These are phyloP conservation scores for Vanessa cardui DNA, from an alignment of 2,888 invertebrate species.

Conservation along the genomic window DNA sequence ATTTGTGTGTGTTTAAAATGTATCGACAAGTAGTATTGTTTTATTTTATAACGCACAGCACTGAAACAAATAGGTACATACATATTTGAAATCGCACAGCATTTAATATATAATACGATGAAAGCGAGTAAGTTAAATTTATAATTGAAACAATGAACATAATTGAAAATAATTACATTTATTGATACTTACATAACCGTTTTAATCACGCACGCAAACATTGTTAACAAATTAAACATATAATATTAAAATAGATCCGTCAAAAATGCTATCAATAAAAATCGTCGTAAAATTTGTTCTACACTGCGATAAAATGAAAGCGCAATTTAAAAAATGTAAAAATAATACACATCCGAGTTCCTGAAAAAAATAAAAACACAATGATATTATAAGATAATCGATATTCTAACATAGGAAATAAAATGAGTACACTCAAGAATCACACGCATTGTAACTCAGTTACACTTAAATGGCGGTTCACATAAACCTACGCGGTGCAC, in stretches of 20 bases:
- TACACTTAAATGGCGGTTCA: slow-evolving; percentile 39
- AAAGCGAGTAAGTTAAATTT: slow-evolving; percentile 1
- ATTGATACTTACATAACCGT: slow-evolving; percentile 20
- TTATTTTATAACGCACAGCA: slow-evolving; percentile 7
- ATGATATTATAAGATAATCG: neutral
- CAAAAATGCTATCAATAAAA: neutral
- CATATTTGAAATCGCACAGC: slow-evolving; percentile 19
- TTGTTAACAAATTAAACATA: neutral
- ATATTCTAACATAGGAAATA: slow-evolving; percentile 3
- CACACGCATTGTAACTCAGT: slow-evolving; percentile 32
- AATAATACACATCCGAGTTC: neutral
- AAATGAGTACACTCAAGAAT: slow-evolving; percentile 20
- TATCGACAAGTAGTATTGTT: too few species aligned
- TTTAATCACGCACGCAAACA: slow-evolving; percentile 13
- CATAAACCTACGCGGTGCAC: slow-evolving; percentile 35
- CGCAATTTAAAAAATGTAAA: too few species aligned
- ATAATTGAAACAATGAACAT: neutral
- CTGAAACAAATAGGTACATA: neutral
- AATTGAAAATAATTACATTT: slow-evolving; percentile 2
- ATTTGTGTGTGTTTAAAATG: too few species aligned
- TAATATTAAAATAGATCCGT: neutral
- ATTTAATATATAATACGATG: slow-evolving; percentile 8
- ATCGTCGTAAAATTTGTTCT: too few species aligned
- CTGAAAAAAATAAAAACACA: neutral
- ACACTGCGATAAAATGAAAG: too few species aligned